Percentiles rank a stretch among this genome's conserved stretches.
These are phyloP conservation scores for Rhagologus leucostigma DNA, from an alignment of 2,113 vertebrate species.

Conservation along the genomic window DNA sequence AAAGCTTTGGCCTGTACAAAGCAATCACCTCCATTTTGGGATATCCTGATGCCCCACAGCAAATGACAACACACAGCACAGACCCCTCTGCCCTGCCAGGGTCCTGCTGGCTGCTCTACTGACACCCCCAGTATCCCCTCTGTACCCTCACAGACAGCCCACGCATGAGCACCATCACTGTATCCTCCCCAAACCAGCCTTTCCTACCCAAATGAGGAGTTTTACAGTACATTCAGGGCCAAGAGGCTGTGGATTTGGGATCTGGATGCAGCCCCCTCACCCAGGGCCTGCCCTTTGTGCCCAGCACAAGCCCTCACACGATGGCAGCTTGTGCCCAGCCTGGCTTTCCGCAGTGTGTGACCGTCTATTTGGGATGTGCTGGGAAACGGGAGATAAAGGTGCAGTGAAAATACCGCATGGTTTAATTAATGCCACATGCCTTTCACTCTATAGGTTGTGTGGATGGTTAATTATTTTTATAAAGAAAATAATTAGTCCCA, in stretches of 20 bases:
- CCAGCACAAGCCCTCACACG: fast-evolving
- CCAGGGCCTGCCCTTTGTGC: background rate
- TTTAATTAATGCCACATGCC: conserved; percentile 55
- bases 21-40: background rate
- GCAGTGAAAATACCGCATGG: background rate
- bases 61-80: background rate
- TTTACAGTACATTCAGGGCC: fast-evolving
- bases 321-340: background rate
- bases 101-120: background rate
- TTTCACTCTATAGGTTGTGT: conserved; percentile 20
- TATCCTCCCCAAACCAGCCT: background rate
- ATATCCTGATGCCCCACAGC: fast-evolving
- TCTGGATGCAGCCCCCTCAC: background rate
- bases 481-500: conserved; percentile 76
- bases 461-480: conserved; percentile 72
- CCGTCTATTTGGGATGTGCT: background rate
- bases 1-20: background rate
- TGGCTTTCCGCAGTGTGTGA: background rate
- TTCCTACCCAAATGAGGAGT: background rate
- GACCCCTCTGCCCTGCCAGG: background rate
- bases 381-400: conserved; percentile 1
- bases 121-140: background rate
- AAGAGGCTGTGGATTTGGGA: background rate
- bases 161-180: fast-evolving
- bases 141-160: background rate